Percentiles rank a stretch among this genome's conserved stretches.
Evolutionary conservation across 2,888 invertebrate species (phyloP).

Genomic region (Ochropleura plecta): DNA sequence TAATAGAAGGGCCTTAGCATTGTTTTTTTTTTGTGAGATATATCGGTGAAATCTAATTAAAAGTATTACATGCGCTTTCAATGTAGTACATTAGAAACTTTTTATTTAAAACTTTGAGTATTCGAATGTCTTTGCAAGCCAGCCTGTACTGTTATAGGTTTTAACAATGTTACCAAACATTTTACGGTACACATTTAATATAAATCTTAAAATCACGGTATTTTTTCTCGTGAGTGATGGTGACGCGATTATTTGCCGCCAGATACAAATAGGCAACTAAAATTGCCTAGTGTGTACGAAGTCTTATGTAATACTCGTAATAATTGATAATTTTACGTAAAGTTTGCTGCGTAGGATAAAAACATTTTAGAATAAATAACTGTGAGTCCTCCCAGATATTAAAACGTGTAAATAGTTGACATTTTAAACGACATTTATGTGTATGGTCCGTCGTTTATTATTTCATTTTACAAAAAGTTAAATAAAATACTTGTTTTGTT

Average conservation of each 20-base stretch:
- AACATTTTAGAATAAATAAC: not conserved
- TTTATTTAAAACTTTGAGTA: too few relatives aligned
- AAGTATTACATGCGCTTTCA: too few relatives aligned
- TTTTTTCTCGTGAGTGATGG: not conserved
- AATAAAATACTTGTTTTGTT: not conserved
- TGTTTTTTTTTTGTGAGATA: too few relatives aligned
- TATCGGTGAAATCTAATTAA: too few relatives aligned
- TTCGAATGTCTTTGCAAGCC: too few relatives aligned
- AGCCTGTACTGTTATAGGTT: too few relatives aligned
- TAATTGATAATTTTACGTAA: slow-evolving; percentile 39
- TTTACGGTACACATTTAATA: not conserved
- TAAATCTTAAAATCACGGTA: not conserved
- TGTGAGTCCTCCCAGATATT: slow-evolving; percentile 27
- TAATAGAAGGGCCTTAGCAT: too few relatives aligned
- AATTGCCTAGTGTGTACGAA: slow-evolving; percentile 19
- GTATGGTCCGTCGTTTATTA: not conserved
- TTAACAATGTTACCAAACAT: too few relatives aligned
- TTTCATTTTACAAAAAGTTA: not conserved
- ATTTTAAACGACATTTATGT: slow-evolving; percentile 38
- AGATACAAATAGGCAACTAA: slow-evolving; percentile 1
- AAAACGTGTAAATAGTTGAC: slow-evolving; percentile 23
- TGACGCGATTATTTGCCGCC: slow-evolving; percentile 4
- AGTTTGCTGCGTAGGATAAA: slow-evolving; percentile 44
- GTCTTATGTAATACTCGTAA: slow-evolving; percentile 28
- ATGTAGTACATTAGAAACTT: too few relatives aligned